Evolutionary conservation across 2,888 invertebrate species (phyloP).

Genomic region (Perizoma affinitatum): DNA sequence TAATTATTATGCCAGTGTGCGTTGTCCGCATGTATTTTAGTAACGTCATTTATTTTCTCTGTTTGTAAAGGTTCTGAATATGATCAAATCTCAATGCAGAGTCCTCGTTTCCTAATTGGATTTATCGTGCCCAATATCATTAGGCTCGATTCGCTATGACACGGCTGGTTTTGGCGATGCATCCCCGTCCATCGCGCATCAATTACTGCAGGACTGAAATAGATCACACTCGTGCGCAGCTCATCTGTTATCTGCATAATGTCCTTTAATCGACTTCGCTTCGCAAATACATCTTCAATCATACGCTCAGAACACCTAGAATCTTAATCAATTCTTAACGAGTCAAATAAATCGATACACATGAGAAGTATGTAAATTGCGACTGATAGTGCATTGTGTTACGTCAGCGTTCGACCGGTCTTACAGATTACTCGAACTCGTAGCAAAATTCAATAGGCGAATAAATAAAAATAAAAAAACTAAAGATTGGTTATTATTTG

Average conservation of each 20-base stretch:
- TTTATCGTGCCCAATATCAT: constrained; percentile 31
- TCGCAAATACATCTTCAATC: constrained; percentile 15
- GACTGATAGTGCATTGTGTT: constrained; percentile 39
- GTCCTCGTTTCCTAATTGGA: constrained; percentile 7
- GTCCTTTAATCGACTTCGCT: constrained; percentile 30
- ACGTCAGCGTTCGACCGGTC: constrained; percentile 43
- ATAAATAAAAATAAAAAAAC: constrained; percentile 18
- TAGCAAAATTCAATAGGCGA: constrained; percentile 37
- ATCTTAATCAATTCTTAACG: constrained; percentile 18
- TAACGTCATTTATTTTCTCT: neutral
- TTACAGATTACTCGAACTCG: constrained; percentile 42
- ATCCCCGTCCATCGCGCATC: constrained; percentile 37
- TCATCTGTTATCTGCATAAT: constrained; percentile 38
- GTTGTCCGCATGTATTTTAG: neutral
- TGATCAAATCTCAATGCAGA: neutral
- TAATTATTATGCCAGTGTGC: neutral
- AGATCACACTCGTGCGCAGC: constrained; percentile 49
- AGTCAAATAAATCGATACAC: constrained; percentile 18
- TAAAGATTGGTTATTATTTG: constrained; percentile 21
- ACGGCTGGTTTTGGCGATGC: constrained; percentile 26
- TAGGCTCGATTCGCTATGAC: constrained; percentile 39
- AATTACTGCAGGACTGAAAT: constrained; percentile 52
- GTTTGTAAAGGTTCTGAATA: too few species aligned
- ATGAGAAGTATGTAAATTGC: constrained; percentile 26
- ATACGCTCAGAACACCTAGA: constrained; percentile 1